A percentile compares a stretch with the other conserved stretches of the same genome.
phyloP scores from a whole-genome alignment of 2,797 vertebrate species.

The Petrocephalus schoutedeni region DNA sequence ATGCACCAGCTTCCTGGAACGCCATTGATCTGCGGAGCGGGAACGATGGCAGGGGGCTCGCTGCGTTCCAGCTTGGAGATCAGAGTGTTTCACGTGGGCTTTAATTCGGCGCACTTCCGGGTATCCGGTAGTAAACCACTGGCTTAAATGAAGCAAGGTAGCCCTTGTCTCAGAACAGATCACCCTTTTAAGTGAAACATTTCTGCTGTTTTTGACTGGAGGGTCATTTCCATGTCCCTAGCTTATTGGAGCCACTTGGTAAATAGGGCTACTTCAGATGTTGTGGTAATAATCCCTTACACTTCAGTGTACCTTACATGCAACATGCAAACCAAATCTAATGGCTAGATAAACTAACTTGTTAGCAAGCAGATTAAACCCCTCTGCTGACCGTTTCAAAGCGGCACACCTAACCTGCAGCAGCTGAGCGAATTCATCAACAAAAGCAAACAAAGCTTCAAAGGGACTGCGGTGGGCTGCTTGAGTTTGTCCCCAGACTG shows the following conservation, averaged over 20 bases:
- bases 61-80: background rate
- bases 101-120: background rate
- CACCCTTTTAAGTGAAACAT: background rate
- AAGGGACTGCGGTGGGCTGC: background rate
- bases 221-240: background rate
- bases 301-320: background rate
- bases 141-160: background rate
- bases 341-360: background rate
- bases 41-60: background rate
- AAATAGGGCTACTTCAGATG: background rate
- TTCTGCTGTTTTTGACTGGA: background rate
- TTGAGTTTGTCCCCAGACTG: background rate
- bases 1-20: background rate
- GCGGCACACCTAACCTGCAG: background rate
- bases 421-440: background rate
- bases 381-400: background rate
- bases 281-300: background rate
- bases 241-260: no score
- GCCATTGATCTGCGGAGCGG: constrained; percentile 6
- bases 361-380: background rate
- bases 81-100: constrained; percentile 1
- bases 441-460: background rate
- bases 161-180: background rate
- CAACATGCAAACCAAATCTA: background rate
- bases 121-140: background rate